phyloP scores from a whole-genome alignment of 2,113 vertebrate species.

The Sarotherodon lohbergeri region DNA sequence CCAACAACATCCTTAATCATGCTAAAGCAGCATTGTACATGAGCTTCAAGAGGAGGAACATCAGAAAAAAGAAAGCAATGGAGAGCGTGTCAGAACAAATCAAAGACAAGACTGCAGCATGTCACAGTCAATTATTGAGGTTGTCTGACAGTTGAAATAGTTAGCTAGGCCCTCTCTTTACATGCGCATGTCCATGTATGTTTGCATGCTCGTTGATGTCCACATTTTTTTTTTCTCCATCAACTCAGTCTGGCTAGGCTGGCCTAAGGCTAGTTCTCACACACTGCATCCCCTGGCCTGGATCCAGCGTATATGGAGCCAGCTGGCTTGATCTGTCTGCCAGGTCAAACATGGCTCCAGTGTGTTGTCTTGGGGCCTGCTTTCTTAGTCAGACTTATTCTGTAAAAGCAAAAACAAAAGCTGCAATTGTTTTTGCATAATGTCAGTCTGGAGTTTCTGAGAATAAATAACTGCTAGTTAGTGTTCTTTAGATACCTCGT shows the following conservation, averaged over 20 bases:
- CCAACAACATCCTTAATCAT: neutral
- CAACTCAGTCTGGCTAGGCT: neutral
- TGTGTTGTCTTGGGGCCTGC: neutral
- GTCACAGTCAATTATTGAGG: neutral
- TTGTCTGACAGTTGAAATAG: neutral
- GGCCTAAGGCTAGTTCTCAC: constrained; percentile 5
- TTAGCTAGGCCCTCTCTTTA: neutral
- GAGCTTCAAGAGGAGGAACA: neutral
- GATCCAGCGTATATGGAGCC: constrained; percentile 4
- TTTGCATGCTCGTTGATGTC: neutral
- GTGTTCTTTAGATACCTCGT: rapidly evolving
- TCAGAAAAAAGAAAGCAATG: neutral
- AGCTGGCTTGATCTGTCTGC: constrained; percentile 23
- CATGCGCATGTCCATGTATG: neutral
- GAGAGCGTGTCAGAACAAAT: neutral
- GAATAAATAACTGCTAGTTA: neutral
- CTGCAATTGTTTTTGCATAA: neutral
- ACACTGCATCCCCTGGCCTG: constrained; percentile 10
- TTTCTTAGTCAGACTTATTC: neutral
- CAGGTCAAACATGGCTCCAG: constrained; percentile 25
- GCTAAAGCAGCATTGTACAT: neutral
- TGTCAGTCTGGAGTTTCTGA: neutral
- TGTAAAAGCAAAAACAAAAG: neutral
- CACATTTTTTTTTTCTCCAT: neutral
- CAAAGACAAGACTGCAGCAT: neutral